Conservation (phyloP, 2,113 vertebrate species). For the Mesembrinibis cayennensis region DNA sequence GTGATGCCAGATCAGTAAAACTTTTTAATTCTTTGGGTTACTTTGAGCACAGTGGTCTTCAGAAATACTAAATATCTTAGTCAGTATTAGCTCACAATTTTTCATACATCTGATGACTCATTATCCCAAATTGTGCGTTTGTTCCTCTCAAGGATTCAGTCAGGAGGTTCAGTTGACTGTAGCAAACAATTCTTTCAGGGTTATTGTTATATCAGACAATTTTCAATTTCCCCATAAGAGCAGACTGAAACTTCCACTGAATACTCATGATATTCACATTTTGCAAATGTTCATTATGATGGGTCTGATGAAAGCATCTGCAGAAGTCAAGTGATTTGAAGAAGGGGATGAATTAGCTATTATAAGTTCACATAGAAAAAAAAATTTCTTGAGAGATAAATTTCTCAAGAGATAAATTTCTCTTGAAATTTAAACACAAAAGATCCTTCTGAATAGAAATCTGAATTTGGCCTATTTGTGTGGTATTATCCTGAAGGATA, state of each 20-base stretch:
- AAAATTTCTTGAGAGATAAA: not conserved
- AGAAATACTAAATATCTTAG: not conserved
- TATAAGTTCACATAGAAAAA: not conserved
- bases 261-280: not conserved
- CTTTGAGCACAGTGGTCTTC: not conserved
- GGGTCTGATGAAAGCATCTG: not conserved
- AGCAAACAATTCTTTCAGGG: not conserved
- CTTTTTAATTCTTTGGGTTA: not conserved
- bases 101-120: rapidly evolving
- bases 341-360: not conserved
- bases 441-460: not conserved
- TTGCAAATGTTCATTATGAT: not conserved
- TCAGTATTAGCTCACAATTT: not conserved
- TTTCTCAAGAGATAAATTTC: not conserved
- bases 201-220: not conserved
- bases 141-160: not conserved
- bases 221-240: not conserved
- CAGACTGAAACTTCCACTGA: not conserved
- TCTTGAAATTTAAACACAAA: not conserved
- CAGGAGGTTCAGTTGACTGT: not conserved
- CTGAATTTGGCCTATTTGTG: not conserved
- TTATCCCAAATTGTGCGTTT: not conserved
- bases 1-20: not conserved
- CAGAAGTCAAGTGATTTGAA: not conserved
- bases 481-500: not conserved